phyloP scores from a whole-genome alignment of 2,113 vertebrate genomes.

The Strix aluco region DNA sequence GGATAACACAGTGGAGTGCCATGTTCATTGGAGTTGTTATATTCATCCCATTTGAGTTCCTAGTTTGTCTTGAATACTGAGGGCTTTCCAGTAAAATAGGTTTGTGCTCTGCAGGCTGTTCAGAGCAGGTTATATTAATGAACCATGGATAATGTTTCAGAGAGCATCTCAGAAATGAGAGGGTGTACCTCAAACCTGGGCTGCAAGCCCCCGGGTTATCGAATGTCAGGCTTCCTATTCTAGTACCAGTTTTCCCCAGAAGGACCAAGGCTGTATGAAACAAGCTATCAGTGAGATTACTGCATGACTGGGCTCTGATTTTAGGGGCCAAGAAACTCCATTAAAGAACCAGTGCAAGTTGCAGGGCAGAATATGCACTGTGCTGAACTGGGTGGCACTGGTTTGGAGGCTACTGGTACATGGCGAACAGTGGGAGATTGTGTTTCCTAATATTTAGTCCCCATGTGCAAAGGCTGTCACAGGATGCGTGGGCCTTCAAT shows the following conservation, averaged over 20 bases:
- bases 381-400: not conserved
- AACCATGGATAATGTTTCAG: not conserved
- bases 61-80: not conserved
- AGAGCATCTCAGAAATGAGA: not conserved
- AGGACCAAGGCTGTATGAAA: not conserved
- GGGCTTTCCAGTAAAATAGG: not conserved
- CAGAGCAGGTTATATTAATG: not conserved
- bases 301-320: not conserved
- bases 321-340: not conserved
- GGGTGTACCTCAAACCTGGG: not conserved
- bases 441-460: not conserved
- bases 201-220: not conserved
- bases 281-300: not conserved
- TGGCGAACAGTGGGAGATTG: not conserved
- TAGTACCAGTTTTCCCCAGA: not conserved
- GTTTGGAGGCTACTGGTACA: not conserved
- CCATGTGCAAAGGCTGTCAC: not conserved
- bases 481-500: not conserved
- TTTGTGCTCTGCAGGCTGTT: not conserved
- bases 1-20: not conserved
- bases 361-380: not conserved
- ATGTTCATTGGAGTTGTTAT: not conserved
- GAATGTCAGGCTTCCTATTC: not conserved
- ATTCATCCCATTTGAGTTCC: not conserved
- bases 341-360: not conserved